phyloP scores from a whole-genome alignment of 2,113 vertebrate genomes.

The Columba livia region DNA sequence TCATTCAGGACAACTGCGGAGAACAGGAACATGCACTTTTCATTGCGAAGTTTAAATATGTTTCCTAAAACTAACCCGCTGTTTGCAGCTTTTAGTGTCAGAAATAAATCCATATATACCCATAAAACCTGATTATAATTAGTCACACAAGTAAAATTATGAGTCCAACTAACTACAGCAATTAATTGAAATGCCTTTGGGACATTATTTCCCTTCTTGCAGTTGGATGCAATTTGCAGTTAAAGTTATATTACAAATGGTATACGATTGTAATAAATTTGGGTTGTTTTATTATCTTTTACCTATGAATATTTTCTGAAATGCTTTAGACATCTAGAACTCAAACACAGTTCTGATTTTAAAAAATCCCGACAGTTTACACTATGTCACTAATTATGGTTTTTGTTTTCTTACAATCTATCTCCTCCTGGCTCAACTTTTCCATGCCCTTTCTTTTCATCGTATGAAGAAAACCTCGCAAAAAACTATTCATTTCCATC shows the following conservation, averaged over 20 bases:
- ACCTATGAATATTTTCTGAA: neutral
- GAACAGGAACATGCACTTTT: neutral
- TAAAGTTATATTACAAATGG: neutral
- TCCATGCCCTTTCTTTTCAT: neutral
- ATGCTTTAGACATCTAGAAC: neutral
- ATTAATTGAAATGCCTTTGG: conserved; percentile 41
- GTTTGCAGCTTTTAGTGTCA: neutral
- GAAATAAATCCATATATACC: neutral
- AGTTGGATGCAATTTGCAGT: neutral
- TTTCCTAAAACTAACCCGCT: neutral
- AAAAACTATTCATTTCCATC: neutral
- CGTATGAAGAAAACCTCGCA: neutral
- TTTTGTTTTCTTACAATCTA: neutral
- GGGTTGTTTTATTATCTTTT: neutral
- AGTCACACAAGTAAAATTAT: conserved; percentile 32
- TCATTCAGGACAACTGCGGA: neutral
- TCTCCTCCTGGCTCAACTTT: neutral
- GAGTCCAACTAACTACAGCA: conserved; percentile 20
- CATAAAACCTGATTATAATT: conserved; percentile 11
- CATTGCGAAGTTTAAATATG: neutral
- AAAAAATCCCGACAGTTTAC: neutral
- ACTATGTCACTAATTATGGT: neutral
- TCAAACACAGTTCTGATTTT: neutral
- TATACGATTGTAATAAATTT: neutral
- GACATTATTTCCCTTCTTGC: neutral